Base-by-base conservation (phyloP, 2,888 invertebrate species). In the Serrognathus titanus region DNA sequence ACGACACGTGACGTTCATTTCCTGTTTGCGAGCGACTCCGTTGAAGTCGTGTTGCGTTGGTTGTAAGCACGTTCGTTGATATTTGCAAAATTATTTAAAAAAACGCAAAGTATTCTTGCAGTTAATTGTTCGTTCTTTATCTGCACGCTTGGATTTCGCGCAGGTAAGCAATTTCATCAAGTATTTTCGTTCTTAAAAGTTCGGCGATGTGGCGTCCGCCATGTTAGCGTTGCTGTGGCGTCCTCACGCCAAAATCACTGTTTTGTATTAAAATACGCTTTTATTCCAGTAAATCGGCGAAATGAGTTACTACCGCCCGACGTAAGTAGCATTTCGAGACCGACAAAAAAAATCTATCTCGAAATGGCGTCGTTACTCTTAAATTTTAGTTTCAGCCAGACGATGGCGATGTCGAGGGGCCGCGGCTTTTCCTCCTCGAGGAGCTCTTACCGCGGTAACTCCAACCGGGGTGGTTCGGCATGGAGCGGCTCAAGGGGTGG, bases 281-380 rank as follows among this genome's bases (percentile, higher is more conserved):
- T 62, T 63, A 66, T 73, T 72, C 65, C 70, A 73, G 73, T 68
- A 59, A 37, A 52, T 52, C 64, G 38, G 16, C 59, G 61, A 60
- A 53, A 73, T 73, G 73, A 73, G 72, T 66, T 73, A 73, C 70
- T 73, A 73, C 69, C 69, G 67, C 54, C 73, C 73, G 37, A 72
- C 72, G 73, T 73, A 67, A 71, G 71, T 48, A 57, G 11, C 46
- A 38, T 24, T 16, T 45, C 43, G 11, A 24, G 37, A 40, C n/a
- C 49, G 38, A 49, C 37, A 7, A 3, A 13, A n/a, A 40, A 48
- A 24, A 16, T 24, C 37, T 20, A 0, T 24, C 8, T 20, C 24
- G 24, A 38, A 37, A 36, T 38, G 13, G 24, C 24, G 24, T n/a
- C 53, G 47, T 46, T 39, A 39, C 24, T 16, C 31, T 13, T 20